Evolutionary conservation across 2,888 invertebrate species (phyloP).

Genomic region (Acronicta aceris): DNA sequence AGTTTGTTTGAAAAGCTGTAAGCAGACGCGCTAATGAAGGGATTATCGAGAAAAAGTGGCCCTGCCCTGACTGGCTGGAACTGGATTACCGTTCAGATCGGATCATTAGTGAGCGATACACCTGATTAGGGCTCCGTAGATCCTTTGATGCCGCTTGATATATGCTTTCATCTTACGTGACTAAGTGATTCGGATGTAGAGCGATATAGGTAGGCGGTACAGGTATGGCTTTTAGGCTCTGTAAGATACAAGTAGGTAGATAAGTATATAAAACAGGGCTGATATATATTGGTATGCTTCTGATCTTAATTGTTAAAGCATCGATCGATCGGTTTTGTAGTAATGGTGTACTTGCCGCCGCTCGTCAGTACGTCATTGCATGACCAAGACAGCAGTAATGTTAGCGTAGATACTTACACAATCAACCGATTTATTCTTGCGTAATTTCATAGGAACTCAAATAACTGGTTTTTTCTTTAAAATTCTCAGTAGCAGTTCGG

Average conservation of each 20-base stretch:
- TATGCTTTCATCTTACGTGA: slow-evolving; percentile 66
- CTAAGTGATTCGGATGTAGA: slow-evolving; percentile 57
- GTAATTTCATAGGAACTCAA: too few relatives aligned
- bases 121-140: slow-evolving; percentile 76
- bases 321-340: too few relatives aligned
- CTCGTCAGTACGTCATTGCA: too few relatives aligned
- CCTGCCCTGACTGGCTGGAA: slow-evolving; percentile 71
- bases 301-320: too few relatives aligned
- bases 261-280: neutral
- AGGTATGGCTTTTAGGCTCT: slow-evolving; percentile 7
- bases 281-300: too few relatives aligned
- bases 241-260: slow-evolving; percentile 11
- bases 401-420: too few relatives aligned
- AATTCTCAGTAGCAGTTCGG: too few relatives aligned
- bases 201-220: slow-evolving; percentile 1
- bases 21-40: slow-evolving; percentile 81
- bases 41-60: slow-evolving; percentile 84
- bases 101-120: slow-evolving; percentile 84
- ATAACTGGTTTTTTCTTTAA: too few relatives aligned
- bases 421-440: too few relatives aligned
- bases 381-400: too few relatives aligned
- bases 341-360: too few relatives aligned
- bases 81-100: slow-evolving; percentile 80
- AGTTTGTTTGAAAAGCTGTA: slow-evolving; percentile 70
- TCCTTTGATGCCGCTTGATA: slow-evolving; percentile 73